Evolutionary conservation across 2,797 vertebrate genomes (phyloP).

Genomic region (Lacerta viridis): DNA sequence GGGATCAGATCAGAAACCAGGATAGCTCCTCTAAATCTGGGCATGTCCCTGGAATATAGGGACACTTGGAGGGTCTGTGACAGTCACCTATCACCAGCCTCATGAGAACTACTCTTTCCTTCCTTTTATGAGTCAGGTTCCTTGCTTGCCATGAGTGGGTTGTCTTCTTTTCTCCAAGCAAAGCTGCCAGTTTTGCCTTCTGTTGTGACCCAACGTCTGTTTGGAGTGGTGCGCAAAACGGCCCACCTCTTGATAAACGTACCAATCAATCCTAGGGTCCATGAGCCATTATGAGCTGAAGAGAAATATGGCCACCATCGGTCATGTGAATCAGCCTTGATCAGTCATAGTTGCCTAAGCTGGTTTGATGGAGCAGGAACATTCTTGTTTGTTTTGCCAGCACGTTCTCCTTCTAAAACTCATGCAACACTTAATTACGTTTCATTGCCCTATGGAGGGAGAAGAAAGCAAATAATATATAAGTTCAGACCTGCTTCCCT

Average conservation of each 20-base stretch:
- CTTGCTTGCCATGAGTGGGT: not conserved
- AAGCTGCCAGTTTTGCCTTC: not conserved
- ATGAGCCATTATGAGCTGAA: not conserved
- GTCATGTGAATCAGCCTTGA: not conserved
- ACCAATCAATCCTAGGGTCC: not conserved
- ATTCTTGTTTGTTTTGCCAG: not conserved
- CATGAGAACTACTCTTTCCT: not conserved
- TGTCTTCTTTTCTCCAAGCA: not conserved
- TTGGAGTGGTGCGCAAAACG: not conserved
- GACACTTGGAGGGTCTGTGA: too few relatives aligned
- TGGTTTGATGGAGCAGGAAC: not conserved
- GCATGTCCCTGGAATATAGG: too few relatives aligned
- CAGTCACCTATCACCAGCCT: too few relatives aligned
- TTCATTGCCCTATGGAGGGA: not conserved
- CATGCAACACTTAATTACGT: not conserved
- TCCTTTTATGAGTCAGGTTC: not conserved
- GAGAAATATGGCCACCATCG: not conserved
- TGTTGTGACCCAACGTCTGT: not conserved
- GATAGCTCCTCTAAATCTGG: too few relatives aligned
- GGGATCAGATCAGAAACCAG: too few relatives aligned
- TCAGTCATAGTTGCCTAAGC: not conserved
- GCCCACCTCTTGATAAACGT: too few relatives aligned
- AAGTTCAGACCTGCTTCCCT: not conserved
- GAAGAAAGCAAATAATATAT: slow-evolving; percentile 14
- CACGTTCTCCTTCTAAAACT: not conserved